These are phyloP conservation scores for Coleophora flavipennella DNA, from an alignment of 2,888 invertebrate genomes.

Conservation along the genomic window DNA sequence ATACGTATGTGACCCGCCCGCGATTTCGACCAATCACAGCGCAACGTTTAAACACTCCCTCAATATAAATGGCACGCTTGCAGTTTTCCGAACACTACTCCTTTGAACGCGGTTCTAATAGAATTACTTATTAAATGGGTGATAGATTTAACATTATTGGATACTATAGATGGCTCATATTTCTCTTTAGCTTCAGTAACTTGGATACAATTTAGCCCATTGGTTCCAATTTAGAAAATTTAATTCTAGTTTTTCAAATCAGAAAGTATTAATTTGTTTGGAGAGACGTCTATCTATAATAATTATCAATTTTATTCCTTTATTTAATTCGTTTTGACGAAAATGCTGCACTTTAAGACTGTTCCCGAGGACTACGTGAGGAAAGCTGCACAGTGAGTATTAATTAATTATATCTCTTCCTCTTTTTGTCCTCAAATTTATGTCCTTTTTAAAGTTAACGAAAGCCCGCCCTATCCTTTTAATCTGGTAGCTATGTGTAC, in stretches of 20 bases:
- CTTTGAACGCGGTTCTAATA: slow-evolving; percentile 25
- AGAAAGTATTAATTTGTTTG: slow-evolving; percentile 26
- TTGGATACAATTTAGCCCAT: slow-evolving; percentile 41
- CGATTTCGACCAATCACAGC: slow-evolving; percentile 49
- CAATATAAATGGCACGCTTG: slow-evolving; percentile 46
- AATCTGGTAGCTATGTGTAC: no score
- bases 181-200: slow-evolving; percentile 70
- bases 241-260: slow-evolving; percentile 7
- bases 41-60: slow-evolving; percentile 41
- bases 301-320: neutral
- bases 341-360: slow-evolving; percentile 56
- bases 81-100: slow-evolving; percentile 29
- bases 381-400: slow-evolving; percentile 56
- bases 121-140: slow-evolving; percentile 58
- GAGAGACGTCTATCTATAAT: slow-evolving; percentile 1
- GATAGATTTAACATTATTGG: slow-evolving; percentile 54
- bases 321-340: neutral
- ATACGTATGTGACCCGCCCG: slow-evolving; percentile 56
- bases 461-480: no score
- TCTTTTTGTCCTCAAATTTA: neutral
- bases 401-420: neutral
- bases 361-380: slow-evolving; percentile 56
- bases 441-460: neutral
- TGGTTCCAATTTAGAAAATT: slow-evolving; percentile 16
- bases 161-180: slow-evolving; percentile 68